phyloP scores from a whole-genome alignment of 2,888 invertebrate genomes.

The Pterostichus niger region DNA sequence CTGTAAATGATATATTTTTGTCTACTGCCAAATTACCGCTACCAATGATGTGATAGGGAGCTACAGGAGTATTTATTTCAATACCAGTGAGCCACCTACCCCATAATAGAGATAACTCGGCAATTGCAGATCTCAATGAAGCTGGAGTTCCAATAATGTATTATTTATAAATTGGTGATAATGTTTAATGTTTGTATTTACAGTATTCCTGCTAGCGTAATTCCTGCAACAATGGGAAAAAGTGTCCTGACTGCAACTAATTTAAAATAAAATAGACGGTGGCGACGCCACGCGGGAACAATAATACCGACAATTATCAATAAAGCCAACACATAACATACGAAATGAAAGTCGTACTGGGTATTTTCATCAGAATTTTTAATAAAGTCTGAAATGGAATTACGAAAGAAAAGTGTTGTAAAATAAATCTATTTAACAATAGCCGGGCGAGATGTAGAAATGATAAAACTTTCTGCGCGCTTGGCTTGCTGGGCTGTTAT shows the following conservation, averaged over 20 bases:
- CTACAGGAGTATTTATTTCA: too few relatives aligned
- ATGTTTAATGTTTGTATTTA: too few relatives aligned
- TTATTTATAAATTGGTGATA: not conserved
- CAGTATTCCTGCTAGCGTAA: too few relatives aligned
- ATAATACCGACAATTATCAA: constrained; percentile 62
- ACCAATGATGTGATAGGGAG: too few relatives aligned
- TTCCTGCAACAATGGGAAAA: too few relatives aligned
- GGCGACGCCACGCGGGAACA: constrained; percentile 13
- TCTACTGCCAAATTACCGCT: too few relatives aligned
- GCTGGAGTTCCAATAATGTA: too few relatives aligned
- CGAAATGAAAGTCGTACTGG: constrained; percentile 44
- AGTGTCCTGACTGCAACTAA: not conserved
- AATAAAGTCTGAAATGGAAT: constrained; percentile 66
- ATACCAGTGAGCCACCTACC: too few relatives aligned
- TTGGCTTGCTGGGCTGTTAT: constrained; percentile 44
- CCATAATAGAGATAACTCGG: too few relatives aligned
- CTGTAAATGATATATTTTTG: too few relatives aligned
- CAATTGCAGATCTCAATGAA: too few relatives aligned
- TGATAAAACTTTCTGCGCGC: constrained; percentile 63
- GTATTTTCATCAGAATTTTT: constrained; percentile 66
- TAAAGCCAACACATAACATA: constrained; percentile 53
- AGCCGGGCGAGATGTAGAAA: constrained; percentile 58
- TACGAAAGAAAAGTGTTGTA: constrained; percentile 64
- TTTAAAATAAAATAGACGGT: not conserved
- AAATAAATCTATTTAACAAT: constrained; percentile 67